Conservation (phyloP, 2,888 invertebrate genomes). For the Amphipoea oculea region DNA sequence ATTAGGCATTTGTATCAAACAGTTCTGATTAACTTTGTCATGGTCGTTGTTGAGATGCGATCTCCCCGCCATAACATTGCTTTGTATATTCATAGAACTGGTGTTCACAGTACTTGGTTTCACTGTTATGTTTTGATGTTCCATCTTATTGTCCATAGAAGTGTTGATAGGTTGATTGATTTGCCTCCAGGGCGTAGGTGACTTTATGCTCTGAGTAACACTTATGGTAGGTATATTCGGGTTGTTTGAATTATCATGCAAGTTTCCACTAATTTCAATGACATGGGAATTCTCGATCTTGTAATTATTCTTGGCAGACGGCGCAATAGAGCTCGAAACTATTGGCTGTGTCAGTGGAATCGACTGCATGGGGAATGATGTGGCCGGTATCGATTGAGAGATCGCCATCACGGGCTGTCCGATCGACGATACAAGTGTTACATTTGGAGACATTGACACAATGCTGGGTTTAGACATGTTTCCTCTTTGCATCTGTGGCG, state of each 20-base stretch:
- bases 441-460: conserved; percentile 86
- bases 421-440: conserved; percentile 85
- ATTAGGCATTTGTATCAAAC: conserved; percentile 81
- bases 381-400: conserved; percentile 83
- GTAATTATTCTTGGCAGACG: conserved; percentile 81
- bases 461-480: conserved; percentile 81
- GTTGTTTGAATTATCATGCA: conserved; percentile 82
- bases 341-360: conserved; percentile 88
- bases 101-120: conserved; percentile 80
- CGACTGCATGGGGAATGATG: conserved; percentile 85
- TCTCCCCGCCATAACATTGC: conserved; percentile 76
- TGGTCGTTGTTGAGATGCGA: conserved; percentile 78
- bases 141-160: conserved; percentile 80
- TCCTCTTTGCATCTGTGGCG: conserved; percentile 82
- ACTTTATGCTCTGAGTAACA: conserved; percentile 86
- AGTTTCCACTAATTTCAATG: conserved; percentile 87
- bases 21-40: conserved; percentile 84
- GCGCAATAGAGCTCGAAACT: conserved; percentile 87
- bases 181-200: conserved; percentile 88
- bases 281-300: conserved; percentile 87
- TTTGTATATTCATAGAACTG: conserved; percentile 80
- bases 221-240: conserved; percentile 85
- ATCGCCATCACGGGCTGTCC: conserved; percentile 89
- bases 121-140: conserved; percentile 81
- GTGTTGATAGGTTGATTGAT: conserved; percentile 74